A percentile compares a stretch with the other conserved stretches of the same genome.
Conservation (phyloP, 2,113 vertebrate species). For the Pterocles orientalis region DNA sequence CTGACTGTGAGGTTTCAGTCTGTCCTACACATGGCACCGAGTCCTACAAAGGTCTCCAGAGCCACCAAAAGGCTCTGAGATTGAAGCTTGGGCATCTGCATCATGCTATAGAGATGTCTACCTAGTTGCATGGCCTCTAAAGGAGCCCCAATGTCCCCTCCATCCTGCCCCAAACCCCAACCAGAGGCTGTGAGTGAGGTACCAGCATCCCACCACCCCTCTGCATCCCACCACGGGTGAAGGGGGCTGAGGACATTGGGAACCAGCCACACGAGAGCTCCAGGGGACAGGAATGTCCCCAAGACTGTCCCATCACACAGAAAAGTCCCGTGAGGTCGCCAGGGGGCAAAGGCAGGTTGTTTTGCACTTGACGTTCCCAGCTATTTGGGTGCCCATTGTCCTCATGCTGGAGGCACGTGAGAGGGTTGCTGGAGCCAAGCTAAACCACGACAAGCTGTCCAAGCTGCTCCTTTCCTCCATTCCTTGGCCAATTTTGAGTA, state of each 20-base stretch:
- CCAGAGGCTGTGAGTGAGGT: background rate
- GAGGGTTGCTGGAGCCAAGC: background rate
- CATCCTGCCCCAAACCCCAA: background rate
- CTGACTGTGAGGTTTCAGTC: background rate
- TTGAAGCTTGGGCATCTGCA: background rate
- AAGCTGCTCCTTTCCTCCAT: background rate
- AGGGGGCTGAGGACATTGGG: background rate
- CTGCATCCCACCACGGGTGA: background rate
- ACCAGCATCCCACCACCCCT: background rate
- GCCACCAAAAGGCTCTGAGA: background rate
- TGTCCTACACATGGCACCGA: background rate
- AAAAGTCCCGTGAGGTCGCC: background rate
- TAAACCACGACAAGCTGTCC: background rate
- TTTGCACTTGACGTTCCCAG: background rate
- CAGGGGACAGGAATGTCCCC: background rate
- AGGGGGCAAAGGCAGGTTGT: background rate
- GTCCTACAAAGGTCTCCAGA: background rate
- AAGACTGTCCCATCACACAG: rapidly evolving
- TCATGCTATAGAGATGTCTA: background rate
- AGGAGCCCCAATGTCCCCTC: background rate
- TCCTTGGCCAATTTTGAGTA: background rate
- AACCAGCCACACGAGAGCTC: background rate
- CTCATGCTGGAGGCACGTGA: background rate
- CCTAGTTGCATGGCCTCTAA: background rate
- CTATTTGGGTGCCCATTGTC: background rate